phyloP scores from a whole-genome alignment of 37 sponge, comb jelly and placozoan genomes.

The Mnemiopsis leidyi region DNA sequence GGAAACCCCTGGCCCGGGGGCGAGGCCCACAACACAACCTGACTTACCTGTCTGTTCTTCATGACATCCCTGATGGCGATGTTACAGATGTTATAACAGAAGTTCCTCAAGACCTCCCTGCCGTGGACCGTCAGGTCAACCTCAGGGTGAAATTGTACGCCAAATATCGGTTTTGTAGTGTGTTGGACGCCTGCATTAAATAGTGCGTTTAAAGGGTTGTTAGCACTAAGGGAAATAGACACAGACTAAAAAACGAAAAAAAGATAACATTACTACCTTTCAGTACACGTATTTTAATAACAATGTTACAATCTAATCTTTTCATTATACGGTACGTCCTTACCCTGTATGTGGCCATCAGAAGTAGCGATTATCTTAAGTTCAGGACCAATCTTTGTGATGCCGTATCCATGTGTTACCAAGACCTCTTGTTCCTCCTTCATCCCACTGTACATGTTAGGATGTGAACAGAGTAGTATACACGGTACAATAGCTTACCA shows the following conservation, averaged over 20 bases:
- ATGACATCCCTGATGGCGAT: not conserved
- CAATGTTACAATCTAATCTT: too few relatives aligned
- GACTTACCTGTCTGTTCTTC: conserved; percentile 2
- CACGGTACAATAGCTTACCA: too few relatives aligned
- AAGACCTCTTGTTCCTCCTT: conserved; percentile 70
- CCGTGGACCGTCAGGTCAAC: conserved; percentile 80
- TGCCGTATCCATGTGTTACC: conserved; percentile 87
- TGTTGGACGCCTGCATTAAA: conserved; percentile 66
- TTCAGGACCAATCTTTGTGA: conserved; percentile 62
- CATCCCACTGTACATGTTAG: conserved; percentile 67
- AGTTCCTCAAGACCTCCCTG: conserved; percentile 73
- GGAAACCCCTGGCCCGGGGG: too few relatives aligned
- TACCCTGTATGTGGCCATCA: conserved; percentile 71
- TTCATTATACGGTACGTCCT: not conserved
- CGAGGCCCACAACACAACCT: too few relatives aligned
- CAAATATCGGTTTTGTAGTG: conserved; percentile 70
- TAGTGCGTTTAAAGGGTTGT: too few relatives aligned
- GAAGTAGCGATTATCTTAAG: conserved; percentile 66
- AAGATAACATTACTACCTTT: too few relatives aligned
- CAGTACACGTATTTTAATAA: too few relatives aligned
- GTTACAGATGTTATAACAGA: conserved; percentile 69
- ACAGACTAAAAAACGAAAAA: too few relatives aligned
- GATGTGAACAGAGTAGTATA: not conserved
- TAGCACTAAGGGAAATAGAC: too few relatives aligned
- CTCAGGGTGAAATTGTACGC: conserved; percentile 93